Evolutionary conservation across 2,113 vertebrate genomes (phyloP).

Genomic region (Oriolus oriolus): DNA sequence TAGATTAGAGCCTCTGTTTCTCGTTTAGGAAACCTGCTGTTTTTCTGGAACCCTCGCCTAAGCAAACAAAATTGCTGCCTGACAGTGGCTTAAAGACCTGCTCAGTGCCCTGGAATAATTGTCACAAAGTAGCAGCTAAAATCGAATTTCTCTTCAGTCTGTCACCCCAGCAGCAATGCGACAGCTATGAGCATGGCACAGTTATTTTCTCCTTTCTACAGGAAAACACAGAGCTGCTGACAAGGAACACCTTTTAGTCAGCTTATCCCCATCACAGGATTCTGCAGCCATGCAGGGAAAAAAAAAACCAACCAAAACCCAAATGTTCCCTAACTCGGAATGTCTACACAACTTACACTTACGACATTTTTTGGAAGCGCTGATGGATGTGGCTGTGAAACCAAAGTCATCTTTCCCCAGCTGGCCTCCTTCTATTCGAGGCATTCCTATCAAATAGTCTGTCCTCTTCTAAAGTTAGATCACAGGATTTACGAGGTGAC

Average conservation of each 20-base stretch:
- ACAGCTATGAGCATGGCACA: fast-evolving
- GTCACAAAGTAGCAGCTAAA: background rate
- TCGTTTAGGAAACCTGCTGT: background rate
- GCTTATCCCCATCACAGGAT: background rate
- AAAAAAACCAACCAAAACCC: too few relatives aligned
- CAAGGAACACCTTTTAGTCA: background rate
- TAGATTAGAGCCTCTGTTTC: background rate
- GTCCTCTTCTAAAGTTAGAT: background rate
- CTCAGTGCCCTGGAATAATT: background rate
- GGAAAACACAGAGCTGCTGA: background rate
- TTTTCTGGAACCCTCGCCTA: background rate
- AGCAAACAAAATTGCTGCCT: background rate
- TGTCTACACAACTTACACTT: too few relatives aligned
- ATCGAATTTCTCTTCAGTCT: background rate
- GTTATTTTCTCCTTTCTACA: background rate
- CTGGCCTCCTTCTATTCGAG: background rate
- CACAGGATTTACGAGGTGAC: background rate
- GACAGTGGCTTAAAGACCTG: background rate
- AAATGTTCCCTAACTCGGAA: background rate
- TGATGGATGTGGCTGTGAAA: background rate
- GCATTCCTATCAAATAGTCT: background rate
- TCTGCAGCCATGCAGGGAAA: background rate
- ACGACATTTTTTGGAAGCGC: background rate
- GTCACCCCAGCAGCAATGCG: background rate
- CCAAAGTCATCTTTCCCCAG: background rate